phyloP scores from a whole-genome alignment of 2,888 invertebrate species.

The Plagodis dolabraria region DNA sequence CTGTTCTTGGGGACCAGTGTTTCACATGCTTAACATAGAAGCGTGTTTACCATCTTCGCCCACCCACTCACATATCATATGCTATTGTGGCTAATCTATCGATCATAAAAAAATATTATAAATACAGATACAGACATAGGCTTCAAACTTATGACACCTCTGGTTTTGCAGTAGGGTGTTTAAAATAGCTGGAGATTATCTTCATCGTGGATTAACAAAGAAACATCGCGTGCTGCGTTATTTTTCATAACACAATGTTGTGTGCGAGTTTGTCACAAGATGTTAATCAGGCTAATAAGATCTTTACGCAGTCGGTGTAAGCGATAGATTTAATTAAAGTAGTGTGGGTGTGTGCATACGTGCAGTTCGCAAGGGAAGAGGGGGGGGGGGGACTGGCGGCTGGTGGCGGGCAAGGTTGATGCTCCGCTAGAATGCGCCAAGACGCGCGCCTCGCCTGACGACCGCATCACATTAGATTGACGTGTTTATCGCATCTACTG shows the following conservation, averaged over 20 bases:
- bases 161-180: neutral
- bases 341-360: slow-evolving; percentile 37
- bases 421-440: slow-evolving; percentile 76
- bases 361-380: slow-evolving; percentile 40
- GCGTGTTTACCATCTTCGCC: too few relatives aligned
- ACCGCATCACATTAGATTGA: slow-evolving; percentile 63
- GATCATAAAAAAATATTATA: too few relatives aligned
- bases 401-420: slow-evolving; percentile 66
- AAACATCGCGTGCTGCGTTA: slow-evolving; percentile 32
- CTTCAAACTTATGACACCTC: too few relatives aligned
- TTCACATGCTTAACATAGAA: too few relatives aligned
- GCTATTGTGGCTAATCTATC: too few relatives aligned
- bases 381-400: too few relatives aligned
- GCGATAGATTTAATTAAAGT: slow-evolving; percentile 39
- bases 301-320: slow-evolving; percentile 57
- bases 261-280: slow-evolving; percentile 31
- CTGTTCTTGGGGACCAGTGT: too few relatives aligned
- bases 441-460: slow-evolving; percentile 61
- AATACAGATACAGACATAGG: too few relatives aligned
- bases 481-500: slow-evolving; percentile 62
- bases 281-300: slow-evolving; percentile 44
- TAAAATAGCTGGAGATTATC: slow-evolving; percentile 13
- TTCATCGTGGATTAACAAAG: slow-evolving; percentile 23
- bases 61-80: too few relatives aligned
- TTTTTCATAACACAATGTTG: slow-evolving; percentile 32